Evolutionary conservation across 1,140 invertebrate species (phyloP).

Genomic region (Pemphigus obesinymphae): DNA sequence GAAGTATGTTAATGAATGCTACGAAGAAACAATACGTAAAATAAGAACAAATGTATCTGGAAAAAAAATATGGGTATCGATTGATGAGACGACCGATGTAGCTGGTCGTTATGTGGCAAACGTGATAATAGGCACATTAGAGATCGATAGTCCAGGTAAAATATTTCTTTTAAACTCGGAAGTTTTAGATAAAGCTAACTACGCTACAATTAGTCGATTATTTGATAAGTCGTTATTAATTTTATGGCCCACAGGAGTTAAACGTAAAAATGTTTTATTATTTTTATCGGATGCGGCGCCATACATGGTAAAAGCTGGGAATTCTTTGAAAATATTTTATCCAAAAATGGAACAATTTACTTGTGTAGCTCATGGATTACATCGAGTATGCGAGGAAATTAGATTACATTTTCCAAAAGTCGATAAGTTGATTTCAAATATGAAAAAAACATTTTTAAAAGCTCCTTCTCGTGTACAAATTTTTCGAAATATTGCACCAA

Average conservation of each 20-base stretch:
- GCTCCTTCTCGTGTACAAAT: neutral
- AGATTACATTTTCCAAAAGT: too few species aligned
- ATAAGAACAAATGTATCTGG: neutral
- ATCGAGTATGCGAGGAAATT: too few species aligned
- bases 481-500: neutral
- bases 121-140: neutral
- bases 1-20: neutral
- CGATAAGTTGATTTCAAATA: too few species aligned
- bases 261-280: neutral
- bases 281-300: neutral
- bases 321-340: neutral
- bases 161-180: constrained; percentile 2
- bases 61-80: constrained; percentile 1
- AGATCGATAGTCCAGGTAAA: neutral
- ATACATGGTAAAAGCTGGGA: neutral
- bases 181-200: constrained; percentile 5
- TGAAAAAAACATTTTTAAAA: too few species aligned
- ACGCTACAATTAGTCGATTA: neutral
- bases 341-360: constrained; percentile 13
- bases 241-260: neutral
- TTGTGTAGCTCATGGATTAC: neutral
- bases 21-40: neutral
- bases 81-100: neutral
- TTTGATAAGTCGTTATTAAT: neutral
- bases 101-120: neutral